Evolutionary conservation across 2,113 vertebrate species (phyloP).

Genomic region (Thymallus thymallus): DNA sequence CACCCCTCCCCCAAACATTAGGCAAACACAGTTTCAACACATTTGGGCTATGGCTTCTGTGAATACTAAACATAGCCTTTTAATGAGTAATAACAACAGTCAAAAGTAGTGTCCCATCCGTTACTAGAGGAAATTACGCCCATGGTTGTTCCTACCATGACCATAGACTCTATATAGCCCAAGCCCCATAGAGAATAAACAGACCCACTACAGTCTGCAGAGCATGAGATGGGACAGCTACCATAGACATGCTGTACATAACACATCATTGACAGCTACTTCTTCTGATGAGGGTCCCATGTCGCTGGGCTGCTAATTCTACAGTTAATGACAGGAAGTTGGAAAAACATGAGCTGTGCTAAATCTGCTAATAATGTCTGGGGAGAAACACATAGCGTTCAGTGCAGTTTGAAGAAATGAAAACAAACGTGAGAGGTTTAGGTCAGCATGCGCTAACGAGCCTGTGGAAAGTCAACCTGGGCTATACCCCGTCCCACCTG

Average conservation of each 20-base stretch:
- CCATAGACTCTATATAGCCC: neutral
- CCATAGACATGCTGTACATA: neutral
- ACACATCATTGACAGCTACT: neutral
- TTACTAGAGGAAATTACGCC: neutral
- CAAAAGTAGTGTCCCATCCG: neutral
- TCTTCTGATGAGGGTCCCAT: constrained; percentile 18
- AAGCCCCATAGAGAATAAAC: neutral
- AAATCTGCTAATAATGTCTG: constrained; percentile 16
- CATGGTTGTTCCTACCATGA: too few relatives aligned
- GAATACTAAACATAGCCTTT: too few relatives aligned
- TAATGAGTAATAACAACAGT: too few relatives aligned
- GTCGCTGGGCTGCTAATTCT: constrained; percentile 24
- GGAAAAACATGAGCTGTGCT: constrained; percentile 28
- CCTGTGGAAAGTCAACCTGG: constrained; percentile 5
- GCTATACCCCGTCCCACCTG: neutral
- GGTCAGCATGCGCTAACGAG: constrained; percentile 4
- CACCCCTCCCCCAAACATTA: neutral
- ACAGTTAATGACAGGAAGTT: constrained; percentile 23
- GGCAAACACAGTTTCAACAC: neutral
- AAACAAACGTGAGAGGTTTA: constrained; percentile 7
- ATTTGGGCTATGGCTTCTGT: too few relatives aligned
- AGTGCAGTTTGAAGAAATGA: neutral
- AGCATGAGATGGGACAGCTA: neutral
- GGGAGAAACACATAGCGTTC: constrained; percentile 5
- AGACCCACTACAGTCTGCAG: neutral